phyloP scores from a whole-genome alignment of 2,888 invertebrate genomes.

The Exephanes ischioxanthus region DNA sequence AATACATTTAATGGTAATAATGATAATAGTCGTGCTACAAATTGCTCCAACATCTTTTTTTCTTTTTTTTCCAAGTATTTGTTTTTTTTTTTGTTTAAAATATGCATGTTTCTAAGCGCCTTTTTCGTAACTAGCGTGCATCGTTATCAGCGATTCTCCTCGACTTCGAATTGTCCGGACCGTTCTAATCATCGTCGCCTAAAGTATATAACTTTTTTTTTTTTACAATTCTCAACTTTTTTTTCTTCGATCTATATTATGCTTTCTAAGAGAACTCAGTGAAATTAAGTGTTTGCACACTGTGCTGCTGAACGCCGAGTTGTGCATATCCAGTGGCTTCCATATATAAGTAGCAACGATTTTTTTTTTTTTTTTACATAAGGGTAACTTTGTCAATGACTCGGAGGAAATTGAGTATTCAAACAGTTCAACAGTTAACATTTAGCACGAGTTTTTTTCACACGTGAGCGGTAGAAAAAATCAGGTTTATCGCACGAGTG shows the following conservation, averaged over 20 bases:
- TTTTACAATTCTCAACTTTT: conserved; percentile 8
- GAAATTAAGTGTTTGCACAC: conserved; percentile 20
- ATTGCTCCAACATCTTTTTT: conserved; percentile 18
- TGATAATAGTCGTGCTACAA: conserved; percentile 17
- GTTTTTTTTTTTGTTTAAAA: conserved; percentile 28
- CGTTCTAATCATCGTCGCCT: conserved; percentile 29
- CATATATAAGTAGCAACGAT: conserved; percentile 25
- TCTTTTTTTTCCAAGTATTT: neutral
- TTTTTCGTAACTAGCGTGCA: conserved; percentile 35
- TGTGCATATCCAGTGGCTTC: conserved; percentile 32
- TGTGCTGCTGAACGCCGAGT: conserved; percentile 26
- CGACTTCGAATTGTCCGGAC: neutral
- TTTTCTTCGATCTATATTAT: conserved; percentile 20
- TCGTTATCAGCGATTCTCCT: conserved; percentile 1
- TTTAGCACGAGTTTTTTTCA: neutral
- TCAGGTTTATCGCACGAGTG: neutral
- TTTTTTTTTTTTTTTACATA: neutral
- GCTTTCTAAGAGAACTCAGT: conserved; percentile 22
- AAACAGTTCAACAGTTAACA: neutral
- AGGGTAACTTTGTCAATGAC: neutral
- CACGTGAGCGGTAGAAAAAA: neutral
- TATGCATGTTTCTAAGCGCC: conserved; percentile 33
- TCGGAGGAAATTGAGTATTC: conserved; percentile 12
- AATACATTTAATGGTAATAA: neutral
- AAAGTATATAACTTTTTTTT: conserved; percentile 47